A percentile compares a stretch with the other conserved stretches of the same genome.
phyloP scores from a whole-genome alignment of 2,888 invertebrate genomes.

The Caenorhabditis plicata region DNA sequence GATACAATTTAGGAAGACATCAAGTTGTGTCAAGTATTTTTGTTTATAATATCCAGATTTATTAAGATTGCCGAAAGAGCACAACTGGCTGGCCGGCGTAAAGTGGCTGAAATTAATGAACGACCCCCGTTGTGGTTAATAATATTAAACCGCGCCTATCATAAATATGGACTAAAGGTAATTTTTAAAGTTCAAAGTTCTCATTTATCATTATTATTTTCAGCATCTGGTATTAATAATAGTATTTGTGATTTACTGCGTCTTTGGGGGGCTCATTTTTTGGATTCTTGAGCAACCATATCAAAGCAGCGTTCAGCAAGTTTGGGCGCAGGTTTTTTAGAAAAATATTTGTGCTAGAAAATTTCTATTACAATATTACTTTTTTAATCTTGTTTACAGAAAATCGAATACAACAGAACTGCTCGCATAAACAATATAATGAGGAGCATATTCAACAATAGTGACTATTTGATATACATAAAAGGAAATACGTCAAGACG shows the following conservation, averaged over 20 bases:
- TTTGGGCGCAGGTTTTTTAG: slow-evolving; percentile 27
- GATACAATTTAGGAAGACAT: too few relatives aligned
- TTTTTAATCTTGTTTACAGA: slow-evolving; percentile 13
- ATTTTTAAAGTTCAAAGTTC: neutral
- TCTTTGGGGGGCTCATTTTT: slow-evolving; percentile 46
- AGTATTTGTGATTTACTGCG: slow-evolving; percentile 45
- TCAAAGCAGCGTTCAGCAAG: slow-evolving; percentile 35
- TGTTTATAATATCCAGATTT: too few relatives aligned
- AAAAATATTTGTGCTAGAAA: neutral
- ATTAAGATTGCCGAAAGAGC: slow-evolving; percentile 51
- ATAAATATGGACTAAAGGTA: slow-evolving; percentile 47
- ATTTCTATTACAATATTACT: too few relatives aligned
- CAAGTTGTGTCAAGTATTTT: too few relatives aligned
- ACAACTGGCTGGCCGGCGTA: slow-evolving; percentile 44
- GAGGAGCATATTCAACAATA: slow-evolving; percentile 51
- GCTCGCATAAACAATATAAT: slow-evolving; percentile 37
- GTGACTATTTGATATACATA: slow-evolving; percentile 45
- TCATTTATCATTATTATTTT: slow-evolving; percentile 13
- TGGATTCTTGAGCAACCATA: slow-evolving; percentile 44
- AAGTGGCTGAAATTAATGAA: slow-evolving; percentile 43
- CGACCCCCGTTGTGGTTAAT: slow-evolving; percentile 50
- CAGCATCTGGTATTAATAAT: slow-evolving; percentile 49
- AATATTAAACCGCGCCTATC: slow-evolving; percentile 48
- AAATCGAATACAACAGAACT: slow-evolving; percentile 41
- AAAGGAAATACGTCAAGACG: slow-evolving; percentile 41